These are phyloP conservation scores for Hypomecis atomaria DNA, from an alignment of 2,888 invertebrate genomes.

Conservation along the genomic window DNA sequence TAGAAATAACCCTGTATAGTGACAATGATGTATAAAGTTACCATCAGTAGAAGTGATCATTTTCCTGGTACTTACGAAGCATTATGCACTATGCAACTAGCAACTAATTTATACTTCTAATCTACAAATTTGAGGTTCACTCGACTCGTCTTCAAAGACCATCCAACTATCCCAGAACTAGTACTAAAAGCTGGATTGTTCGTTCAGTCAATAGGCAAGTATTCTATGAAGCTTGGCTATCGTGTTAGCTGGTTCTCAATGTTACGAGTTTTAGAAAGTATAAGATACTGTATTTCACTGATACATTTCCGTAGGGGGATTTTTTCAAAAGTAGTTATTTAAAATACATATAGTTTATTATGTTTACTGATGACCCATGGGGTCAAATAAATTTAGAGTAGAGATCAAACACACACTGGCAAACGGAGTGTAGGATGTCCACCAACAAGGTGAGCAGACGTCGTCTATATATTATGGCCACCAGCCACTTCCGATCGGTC, in stretches of 20 bases:
- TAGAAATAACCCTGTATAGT: too few relatives aligned
- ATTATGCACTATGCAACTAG: too few relatives aligned
- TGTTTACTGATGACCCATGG: too few relatives aligned
- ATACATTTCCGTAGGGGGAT: neutral
- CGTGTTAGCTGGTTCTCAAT: neutral
- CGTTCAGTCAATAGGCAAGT: conserved; percentile 1
- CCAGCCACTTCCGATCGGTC: too few relatives aligned
- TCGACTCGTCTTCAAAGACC: neutral
- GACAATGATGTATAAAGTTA: too few relatives aligned
- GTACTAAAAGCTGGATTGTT: neutral
- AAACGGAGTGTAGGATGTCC: too few relatives aligned
- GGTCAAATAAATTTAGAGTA: too few relatives aligned
- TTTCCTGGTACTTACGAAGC: too few relatives aligned
- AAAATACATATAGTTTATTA: neutral
- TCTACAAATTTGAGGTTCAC: neutral
- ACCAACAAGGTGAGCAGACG: too few relatives aligned
- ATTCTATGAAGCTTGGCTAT: conserved; percentile 7
- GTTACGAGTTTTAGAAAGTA: neutral
- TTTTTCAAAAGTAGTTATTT: neutral
- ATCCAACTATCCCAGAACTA: neutral
- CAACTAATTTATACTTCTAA: neutral
- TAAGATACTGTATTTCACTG: neutral
- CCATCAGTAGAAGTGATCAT: too few relatives aligned
- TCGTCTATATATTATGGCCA: too few relatives aligned
- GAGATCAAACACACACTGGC: too few relatives aligned